Evolutionary conservation across 1,140 invertebrate genomes (phyloP).

Genomic region (Drusus annulatus): DNA sequence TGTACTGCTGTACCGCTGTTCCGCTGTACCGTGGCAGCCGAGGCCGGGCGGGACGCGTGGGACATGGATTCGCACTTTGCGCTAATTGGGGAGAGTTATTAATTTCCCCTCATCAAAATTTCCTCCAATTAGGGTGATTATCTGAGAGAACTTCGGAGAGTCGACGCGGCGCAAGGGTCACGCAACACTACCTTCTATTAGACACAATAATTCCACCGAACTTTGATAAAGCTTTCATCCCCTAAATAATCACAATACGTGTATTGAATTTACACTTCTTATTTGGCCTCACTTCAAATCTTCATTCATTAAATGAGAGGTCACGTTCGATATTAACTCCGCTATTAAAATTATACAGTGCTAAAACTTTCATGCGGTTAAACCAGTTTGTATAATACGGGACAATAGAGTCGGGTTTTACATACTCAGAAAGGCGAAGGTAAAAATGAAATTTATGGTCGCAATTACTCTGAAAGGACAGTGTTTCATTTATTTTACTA

Average conservation of each 20-base stretch:
- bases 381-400: too few species aligned
- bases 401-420: too few species aligned
- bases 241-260: neutral
- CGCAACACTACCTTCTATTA: constrained; percentile 14
- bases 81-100: constrained; percentile 36
- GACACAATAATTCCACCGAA: neutral
- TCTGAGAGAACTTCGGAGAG: neutral
- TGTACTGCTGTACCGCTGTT: too few species aligned
- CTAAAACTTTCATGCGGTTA: too few species aligned
- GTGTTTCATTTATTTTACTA: constrained; percentile 2
- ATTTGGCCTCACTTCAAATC: too few species aligned
- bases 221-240: neutral
- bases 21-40: too few species aligned
- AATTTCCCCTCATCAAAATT: constrained; percentile 36
- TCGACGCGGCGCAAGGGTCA: neutral
- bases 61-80: constrained; percentile 37
- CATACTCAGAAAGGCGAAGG: neutral
- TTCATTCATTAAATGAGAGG: too few species aligned
- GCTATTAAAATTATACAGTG: too few species aligned
- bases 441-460: neutral
- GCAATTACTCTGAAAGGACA: constrained; percentile 4
- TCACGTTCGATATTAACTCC: too few species aligned
- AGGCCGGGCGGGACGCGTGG: constrained; percentile 1
- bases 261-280: too few species aligned
- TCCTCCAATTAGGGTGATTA: constrained; percentile 38